These are phyloP conservation scores for Rousettus madagascariensis DNA, from an alignment of 2,797 vertebrate genomes.

Conservation along the genomic window DNA sequence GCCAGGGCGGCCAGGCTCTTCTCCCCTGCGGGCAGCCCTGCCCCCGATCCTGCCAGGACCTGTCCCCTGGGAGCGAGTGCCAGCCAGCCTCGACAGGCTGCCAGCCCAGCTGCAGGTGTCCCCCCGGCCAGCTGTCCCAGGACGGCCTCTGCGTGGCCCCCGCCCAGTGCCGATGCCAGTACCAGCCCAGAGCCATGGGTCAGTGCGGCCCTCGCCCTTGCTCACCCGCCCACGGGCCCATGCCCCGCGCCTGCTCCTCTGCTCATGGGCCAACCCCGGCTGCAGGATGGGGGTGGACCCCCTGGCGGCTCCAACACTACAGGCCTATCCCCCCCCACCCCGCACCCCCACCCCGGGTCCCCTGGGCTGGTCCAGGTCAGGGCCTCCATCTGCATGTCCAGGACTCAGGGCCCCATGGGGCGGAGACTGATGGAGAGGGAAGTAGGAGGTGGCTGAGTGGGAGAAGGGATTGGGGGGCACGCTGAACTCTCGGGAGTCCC, in stretches of 20 bases:
- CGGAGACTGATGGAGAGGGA: neutral
- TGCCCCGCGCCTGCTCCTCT: neutral
- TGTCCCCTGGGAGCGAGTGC: constrained; percentile 87
- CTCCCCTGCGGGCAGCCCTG: constrained; percentile 90
- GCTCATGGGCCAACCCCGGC: rapidly evolving
- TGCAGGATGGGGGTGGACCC: neutral
- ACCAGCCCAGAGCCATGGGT: constrained; percentile 87
- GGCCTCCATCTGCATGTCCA: too few species aligned
- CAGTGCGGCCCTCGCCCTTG: neutral
- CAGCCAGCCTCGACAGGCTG: constrained; percentile 80
- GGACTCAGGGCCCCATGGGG: rapidly evolving
- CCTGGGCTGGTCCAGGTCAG: neutral
- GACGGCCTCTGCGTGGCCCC: constrained; percentile 86
- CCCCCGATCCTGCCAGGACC: constrained; percentile 88
- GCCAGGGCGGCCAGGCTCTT: constrained; percentile 85
- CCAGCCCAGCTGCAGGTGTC: constrained; percentile 88
- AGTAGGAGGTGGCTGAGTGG: too few species aligned
- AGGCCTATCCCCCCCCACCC: neutral
- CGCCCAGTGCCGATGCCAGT: constrained; percentile 89
- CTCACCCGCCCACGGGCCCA: neutral
- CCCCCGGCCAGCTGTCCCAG: constrained; percentile 87
- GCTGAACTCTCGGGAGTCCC: rapidly evolving
- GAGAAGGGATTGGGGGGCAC: neutral
- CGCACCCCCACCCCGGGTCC: rapidly evolving
- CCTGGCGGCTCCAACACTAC: neutral